A percentile compares a stretch with the other conserved stretches of the same genome.
Evolutionary conservation across 2,797 vertebrate species (phyloP).

Genomic region (Melanotaenia nigrans): DNA sequence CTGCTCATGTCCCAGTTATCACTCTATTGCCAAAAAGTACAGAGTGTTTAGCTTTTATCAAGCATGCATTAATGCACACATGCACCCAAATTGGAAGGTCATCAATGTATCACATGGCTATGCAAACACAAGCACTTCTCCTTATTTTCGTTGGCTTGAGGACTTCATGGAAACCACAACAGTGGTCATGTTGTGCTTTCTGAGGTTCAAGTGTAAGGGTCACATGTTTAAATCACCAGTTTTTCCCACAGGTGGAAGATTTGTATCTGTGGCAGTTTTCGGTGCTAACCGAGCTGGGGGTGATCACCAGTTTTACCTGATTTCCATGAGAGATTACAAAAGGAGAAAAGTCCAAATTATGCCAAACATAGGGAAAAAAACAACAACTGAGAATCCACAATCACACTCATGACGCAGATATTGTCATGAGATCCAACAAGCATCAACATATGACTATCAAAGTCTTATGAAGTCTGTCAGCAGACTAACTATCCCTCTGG

Average conservation of each 20-base stretch:
- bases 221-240: slow-evolving; percentile 43
- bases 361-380: not conserved
- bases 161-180: slow-evolving; percentile 43
- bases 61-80: slow-evolving; percentile 18
- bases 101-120: slow-evolving; percentile 27
- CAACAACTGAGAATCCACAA: not conserved
- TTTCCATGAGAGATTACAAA: not conserved
- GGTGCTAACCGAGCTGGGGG: not conserved
- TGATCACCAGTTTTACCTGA: not conserved
- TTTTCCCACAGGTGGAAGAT: slow-evolving; percentile 10
- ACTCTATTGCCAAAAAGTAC: slow-evolving; percentile 12
- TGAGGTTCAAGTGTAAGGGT: slow-evolving; percentile 34
- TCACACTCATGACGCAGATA: slow-evolving; percentile 31
- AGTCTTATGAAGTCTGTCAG: slow-evolving; percentile 29
- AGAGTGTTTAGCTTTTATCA: slow-evolving; percentile 19
- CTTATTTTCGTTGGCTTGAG: slow-evolving; percentile 35
- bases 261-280: slow-evolving; percentile 19
- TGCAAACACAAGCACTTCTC: slow-evolving; percentile 6
- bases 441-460: slow-evolving; percentile 35
- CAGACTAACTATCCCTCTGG: not conserved
- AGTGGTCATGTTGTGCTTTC: slow-evolving; percentile 37
- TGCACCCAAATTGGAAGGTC: slow-evolving; percentile 8
- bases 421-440: slow-evolving; percentile 39
- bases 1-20: slow-evolving; percentile 49
- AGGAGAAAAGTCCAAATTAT: not conserved